Evolutionary conservation across 2,797 vertebrate species (phyloP).

Genomic region (Rhodeus uyekii): DNA sequence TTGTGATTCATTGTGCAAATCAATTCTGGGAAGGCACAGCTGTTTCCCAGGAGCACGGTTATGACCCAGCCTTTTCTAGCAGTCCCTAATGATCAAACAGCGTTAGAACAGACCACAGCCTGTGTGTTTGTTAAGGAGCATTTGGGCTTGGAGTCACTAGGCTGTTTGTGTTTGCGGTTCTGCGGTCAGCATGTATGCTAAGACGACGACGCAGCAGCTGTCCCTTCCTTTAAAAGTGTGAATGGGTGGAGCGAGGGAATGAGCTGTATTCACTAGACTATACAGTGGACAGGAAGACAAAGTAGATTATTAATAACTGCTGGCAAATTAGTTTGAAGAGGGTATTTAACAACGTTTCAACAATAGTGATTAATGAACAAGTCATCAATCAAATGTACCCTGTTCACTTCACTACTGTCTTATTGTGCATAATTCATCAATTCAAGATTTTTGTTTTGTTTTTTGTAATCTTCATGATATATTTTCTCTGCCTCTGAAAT

Average conservation of each 20-base stretch:
- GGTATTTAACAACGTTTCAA: not conserved
- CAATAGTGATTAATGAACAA: conserved; percentile 9
- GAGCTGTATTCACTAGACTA: not conserved
- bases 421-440: conserved; percentile 7
- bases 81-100: conserved; percentile 21
- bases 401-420: not conserved
- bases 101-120: not conserved
- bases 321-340: conserved; percentile 24
- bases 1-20: conserved; percentile 38
- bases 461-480: not conserved
- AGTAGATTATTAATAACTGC: conserved; percentile 4
- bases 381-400: not conserved
- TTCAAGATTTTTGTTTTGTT: not conserved
- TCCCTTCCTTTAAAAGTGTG: conserved; percentile 28
- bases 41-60: conserved; percentile 29
- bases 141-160: conserved; percentile 29
- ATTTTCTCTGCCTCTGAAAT: conserved; percentile 7
- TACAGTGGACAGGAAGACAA: conserved; percentile 13
- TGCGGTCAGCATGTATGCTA: conserved; percentile 29
- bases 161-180: conserved; percentile 36
- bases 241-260: conserved; percentile 14
- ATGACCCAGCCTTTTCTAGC: conserved; percentile 8
- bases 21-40: conserved; percentile 27
- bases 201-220: conserved; percentile 19
- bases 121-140: conserved; percentile 21